Evolutionary conservation across 2,797 vertebrate genomes (phyloP).

Genomic region (Rhabdophis nuchalis): DNA sequence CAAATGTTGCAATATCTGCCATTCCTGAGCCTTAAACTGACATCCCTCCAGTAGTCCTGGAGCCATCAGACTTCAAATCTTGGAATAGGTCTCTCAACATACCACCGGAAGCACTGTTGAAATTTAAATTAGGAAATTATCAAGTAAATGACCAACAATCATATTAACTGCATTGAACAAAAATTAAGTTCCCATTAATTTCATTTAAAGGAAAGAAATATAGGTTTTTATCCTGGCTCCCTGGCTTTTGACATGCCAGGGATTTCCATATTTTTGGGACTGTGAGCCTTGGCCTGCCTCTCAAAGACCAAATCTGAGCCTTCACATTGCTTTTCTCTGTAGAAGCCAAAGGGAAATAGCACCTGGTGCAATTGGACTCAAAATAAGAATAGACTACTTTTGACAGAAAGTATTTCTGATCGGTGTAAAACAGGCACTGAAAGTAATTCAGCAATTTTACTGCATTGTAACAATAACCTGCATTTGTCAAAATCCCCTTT

Average conservation of each 20-base stretch:
- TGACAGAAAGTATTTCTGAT: not conserved
- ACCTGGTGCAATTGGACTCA: no score
- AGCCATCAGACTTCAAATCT: not conserved
- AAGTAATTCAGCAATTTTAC: not conserved
- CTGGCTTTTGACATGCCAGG: not conserved
- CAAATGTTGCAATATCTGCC: not conserved
- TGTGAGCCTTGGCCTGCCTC: not conserved
- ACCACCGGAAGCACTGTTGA: not conserved
- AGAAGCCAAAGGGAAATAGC: not conserved
- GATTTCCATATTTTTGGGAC: not conserved
- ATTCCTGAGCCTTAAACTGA: not conserved
- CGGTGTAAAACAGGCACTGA: not conserved
- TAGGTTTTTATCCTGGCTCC: not conserved
- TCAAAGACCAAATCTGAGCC: not conserved
- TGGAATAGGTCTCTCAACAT: not conserved
- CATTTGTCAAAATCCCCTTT: not conserved
- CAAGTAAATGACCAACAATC: not conserved
- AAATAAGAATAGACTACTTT: not conserved
- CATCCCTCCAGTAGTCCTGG: not conserved
- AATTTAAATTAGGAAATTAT: not conserved
- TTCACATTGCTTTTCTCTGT: not conserved
- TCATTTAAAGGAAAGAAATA: not conserved
- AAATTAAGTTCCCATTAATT: not conserved
- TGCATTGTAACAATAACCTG: not conserved
- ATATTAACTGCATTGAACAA: not conserved